Evolutionary conservation across 1,140 invertebrate species (phyloP).

Genomic region (Anadara kagoshimensis): DNA sequence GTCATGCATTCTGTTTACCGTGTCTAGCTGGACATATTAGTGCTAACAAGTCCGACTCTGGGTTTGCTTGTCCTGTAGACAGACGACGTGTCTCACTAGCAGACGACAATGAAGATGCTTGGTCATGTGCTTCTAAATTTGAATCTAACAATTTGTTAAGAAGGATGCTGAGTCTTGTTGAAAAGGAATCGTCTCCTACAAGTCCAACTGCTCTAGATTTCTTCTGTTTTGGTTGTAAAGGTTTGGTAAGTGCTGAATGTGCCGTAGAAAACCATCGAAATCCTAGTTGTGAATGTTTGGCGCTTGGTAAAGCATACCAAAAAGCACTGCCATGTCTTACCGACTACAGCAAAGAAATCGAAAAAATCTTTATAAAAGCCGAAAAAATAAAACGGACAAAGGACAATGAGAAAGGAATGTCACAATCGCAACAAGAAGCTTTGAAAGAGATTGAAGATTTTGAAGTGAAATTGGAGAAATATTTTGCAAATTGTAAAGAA

Average conservation of each 20-base stretch:
- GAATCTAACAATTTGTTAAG: slow-evolving; percentile 3
- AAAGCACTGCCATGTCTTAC: slow-evolving; percentile 20
- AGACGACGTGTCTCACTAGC: slow-evolving; percentile 21
- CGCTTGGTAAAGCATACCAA: slow-evolving; percentile 30
- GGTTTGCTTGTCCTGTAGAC: slow-evolving; percentile 34
- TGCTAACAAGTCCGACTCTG: slow-evolving; percentile 2
- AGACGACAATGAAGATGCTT: slow-evolving; percentile 16
- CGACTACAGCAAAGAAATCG: slow-evolving; percentile 19
- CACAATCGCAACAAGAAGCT: slow-evolving; percentile 15
- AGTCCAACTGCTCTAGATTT: slow-evolving; percentile 3
- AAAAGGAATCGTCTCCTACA: neutral
- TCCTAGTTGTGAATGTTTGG: slow-evolving; percentile 29
- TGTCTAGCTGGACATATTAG: slow-evolving; percentile 39
- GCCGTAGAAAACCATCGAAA: slow-evolving; percentile 29
- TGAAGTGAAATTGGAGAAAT: slow-evolving; percentile 33
- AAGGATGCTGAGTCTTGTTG: slow-evolving; percentile 14
- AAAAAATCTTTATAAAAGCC: slow-evolving; percentile 27
- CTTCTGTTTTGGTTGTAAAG: slow-evolving; percentile 38
- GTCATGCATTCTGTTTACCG: slow-evolving; percentile 35
- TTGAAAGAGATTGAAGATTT: slow-evolving; percentile 23
- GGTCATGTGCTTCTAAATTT: slow-evolving; percentile 29
- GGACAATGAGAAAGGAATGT: slow-evolving; percentile 1
- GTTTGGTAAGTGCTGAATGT: slow-evolving; percentile 21
- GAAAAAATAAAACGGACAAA: slow-evolving; percentile 19
- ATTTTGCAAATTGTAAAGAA: slow-evolving; percentile 26